A percentile compares a stretch with the other conserved stretches of the same genome.
phyloP scores from a whole-genome alignment of 1,140 invertebrate genomes.

The Drosophila nannoptera region DNA sequence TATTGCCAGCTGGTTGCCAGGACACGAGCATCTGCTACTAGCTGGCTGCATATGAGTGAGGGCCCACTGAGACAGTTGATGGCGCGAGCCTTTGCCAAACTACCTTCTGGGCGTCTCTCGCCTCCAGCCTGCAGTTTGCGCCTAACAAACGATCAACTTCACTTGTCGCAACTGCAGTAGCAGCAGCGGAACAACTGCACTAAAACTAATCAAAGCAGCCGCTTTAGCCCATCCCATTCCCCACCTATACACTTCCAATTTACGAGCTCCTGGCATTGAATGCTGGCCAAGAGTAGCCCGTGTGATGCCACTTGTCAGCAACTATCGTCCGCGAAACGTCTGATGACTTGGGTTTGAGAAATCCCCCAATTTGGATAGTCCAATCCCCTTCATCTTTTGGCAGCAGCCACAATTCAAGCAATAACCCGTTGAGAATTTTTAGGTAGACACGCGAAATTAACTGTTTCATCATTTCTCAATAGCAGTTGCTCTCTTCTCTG shows the following conservation, averaged over 20 bases:
- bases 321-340: too few species aligned
- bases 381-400: too few species aligned
- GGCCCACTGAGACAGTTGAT: slow-evolving; percentile 18
- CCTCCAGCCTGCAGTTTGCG: neutral
- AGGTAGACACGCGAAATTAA: too few species aligned
- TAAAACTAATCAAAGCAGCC: slow-evolving; percentile 45
- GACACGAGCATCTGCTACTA: slow-evolving; percentile 17
- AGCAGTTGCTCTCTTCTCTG: too few species aligned
- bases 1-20: slow-evolving; percentile 45
- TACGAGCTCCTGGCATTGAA: slow-evolving; percentile 37
- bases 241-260: slow-evolving; percentile 10
- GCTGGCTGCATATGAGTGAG: neutral
- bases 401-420: too few species aligned
- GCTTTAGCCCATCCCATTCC: neutral
- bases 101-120: slow-evolving; percentile 5
- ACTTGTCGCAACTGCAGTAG: slow-evolving; percentile 19
- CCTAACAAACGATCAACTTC: slow-evolving; percentile 41
- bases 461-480: too few species aligned
- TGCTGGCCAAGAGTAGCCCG: too few species aligned
- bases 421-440: too few species aligned
- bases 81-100: slow-evolving; percentile 44
- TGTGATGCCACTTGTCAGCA: too few species aligned
- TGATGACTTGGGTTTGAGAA: too few species aligned
- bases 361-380: too few species aligned
- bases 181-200: slow-evolving; percentile 9